Conservation (phyloP, 92 coral and sea anemone species). For the Meandrina meandrites region DNA sequence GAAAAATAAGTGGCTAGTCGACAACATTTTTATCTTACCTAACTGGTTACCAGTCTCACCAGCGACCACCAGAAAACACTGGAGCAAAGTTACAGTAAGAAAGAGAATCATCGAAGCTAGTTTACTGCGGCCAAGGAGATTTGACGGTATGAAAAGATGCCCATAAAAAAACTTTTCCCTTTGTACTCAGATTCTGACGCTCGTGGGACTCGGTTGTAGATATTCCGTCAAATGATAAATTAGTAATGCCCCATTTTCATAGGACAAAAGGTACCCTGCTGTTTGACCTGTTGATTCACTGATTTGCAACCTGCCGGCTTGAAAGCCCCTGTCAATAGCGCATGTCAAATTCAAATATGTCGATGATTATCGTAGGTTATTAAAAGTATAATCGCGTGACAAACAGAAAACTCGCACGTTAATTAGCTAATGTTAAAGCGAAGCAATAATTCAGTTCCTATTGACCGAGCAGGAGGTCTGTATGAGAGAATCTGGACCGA, state of each 20-base stretch:
- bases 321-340: neutral
- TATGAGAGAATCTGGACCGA: too few species aligned
- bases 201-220: neutral
- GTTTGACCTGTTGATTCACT: neutral
- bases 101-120: neutral
- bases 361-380: neutral
- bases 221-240: neutral
- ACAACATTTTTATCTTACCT: conserved; percentile 17
- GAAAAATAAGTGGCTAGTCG: neutral
- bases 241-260: neutral
- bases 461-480: too few species aligned
- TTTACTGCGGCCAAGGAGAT: too few species aligned
- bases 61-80: neutral
- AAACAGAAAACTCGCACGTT: neutral
- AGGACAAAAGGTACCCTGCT: neutral
- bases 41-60: conserved; percentile 4
- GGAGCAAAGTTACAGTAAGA: neutral
- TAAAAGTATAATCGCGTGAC: too few species aligned
- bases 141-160: neutral
- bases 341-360: neutral
- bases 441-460: too few species aligned
- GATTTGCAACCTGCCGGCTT: neutral
- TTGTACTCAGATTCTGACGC: neutral
- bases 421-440: too few species aligned
- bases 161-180: neutral